These are phyloP conservation scores for Bursaphelenchus okinawaensis DNA, from an alignment of 2,888 invertebrate species.

Conservation along the genomic window DNA sequence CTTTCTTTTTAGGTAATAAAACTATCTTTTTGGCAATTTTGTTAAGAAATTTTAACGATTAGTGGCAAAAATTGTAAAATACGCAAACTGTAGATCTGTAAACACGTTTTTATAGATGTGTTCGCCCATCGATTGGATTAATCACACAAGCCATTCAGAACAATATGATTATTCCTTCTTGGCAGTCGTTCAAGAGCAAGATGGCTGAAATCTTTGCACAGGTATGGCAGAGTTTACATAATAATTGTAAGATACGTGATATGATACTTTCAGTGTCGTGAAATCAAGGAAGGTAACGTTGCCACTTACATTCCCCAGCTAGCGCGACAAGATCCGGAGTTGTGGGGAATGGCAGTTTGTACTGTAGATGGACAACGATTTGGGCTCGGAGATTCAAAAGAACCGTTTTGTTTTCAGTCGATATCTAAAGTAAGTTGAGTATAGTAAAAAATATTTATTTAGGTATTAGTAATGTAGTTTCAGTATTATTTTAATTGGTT, in stretches of 20 bases:
- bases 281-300: slow-evolving; percentile 33
- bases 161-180: slow-evolving; percentile 91
- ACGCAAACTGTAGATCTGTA: no score
- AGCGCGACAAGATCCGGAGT: slow-evolving; percentile 73
- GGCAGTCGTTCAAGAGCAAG: slow-evolving; percentile 78
- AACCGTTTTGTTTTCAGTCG: slow-evolving; percentile 89
- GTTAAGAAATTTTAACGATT: no score
- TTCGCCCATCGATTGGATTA: slow-evolving; percentile 8
- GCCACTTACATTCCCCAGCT: slow-evolving; percentile 84
- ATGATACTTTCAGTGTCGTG: slow-evolving; percentile 2
- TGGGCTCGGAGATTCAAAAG: slow-evolving; percentile 72
- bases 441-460: no score
- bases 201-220: slow-evolving; percentile 84
- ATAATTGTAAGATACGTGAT: slow-evolving; percentile 17
- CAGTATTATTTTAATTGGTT: no score
- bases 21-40: no score
- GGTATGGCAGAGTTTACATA: no score
- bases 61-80: no score
- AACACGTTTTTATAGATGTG: neutral
- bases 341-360: slow-evolving; percentile 77
- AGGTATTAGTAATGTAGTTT: no score
- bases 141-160: slow-evolving; percentile 51
- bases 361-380: slow-evolving; percentile 29
- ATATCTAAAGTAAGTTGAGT: slow-evolving; percentile 63
- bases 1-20: neutral